Percentiles rank a stretch among this genome's conserved stretches.
These are phyloP conservation scores for Clostera curtula DNA, from an alignment of 2,888 invertebrate species.

Conservation along the genomic window DNA sequence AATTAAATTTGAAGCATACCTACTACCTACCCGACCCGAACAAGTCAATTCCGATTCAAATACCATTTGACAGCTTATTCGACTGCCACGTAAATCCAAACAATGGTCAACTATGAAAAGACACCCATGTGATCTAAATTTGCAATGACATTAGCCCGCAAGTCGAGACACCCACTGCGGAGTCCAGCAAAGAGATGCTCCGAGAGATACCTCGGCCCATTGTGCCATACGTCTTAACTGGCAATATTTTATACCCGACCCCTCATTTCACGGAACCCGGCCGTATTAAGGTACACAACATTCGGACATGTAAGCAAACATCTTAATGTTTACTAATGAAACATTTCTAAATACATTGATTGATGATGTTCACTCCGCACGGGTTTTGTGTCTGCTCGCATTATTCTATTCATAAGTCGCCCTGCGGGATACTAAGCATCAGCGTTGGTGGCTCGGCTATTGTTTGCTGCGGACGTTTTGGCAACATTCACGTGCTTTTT, in stretches of 20 bases:
- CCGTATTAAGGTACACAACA: constrained; percentile 56
- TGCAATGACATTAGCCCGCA: constrained; percentile 45
- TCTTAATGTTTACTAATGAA: constrained; percentile 76
- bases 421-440: constrained; percentile 55
- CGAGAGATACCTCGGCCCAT: constrained; percentile 33
- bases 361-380: constrained; percentile 58
- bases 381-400: constrained; percentile 59
- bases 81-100: constrained; percentile 21
- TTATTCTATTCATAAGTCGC: constrained; percentile 68
- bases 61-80: constrained; percentile 42
- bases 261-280: constrained; percentile 61
- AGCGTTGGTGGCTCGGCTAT: constrained; percentile 68
- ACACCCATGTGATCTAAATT: constrained; percentile 29
- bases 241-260: constrained; percentile 52
- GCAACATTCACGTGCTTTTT: constrained; percentile 49
- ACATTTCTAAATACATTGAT: constrained; percentile 71
- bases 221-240: constrained; percentile 44
- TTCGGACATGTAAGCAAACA: constrained; percentile 72
- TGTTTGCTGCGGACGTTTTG: constrained; percentile 54
- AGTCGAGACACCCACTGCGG: constrained; percentile 51
- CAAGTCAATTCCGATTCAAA: constrained; percentile 7
- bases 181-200: constrained; percentile 26
- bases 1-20: too few relatives aligned
- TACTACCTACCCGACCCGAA: too few relatives aligned
- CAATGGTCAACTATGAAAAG: constrained; percentile 25